A percentile compares a stretch with the other conserved stretches of the same genome.
Evolutionary conservation across 2,888 invertebrate genomes (phyloP).

Genomic region (Ethmia dodecea): DNA sequence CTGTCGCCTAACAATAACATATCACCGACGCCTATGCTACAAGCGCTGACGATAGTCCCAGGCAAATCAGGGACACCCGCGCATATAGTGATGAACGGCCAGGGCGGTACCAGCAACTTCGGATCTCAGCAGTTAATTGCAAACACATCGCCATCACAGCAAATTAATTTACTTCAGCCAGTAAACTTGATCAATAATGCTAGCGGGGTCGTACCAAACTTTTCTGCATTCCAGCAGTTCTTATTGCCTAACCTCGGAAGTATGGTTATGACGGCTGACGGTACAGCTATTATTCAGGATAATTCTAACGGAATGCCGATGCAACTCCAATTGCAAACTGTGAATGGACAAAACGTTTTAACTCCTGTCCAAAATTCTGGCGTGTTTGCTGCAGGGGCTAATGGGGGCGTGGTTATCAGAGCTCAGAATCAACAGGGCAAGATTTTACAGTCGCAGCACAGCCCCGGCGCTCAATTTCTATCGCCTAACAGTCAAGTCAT

Average conservation of each 20-base stretch:
- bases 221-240: conserved; percentile 89
- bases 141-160: conserved; percentile 72
- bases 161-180: conserved; percentile 88
- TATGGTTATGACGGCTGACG: conserved; percentile 90
- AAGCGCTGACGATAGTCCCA: conserved; percentile 86
- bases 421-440: conserved; percentile 85
- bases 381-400: conserved; percentile 80
- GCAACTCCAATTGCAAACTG: conserved; percentile 88
- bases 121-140: conserved; percentile 84
- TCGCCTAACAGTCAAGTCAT: conserved; percentile 87
- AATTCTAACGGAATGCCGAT: conserved; percentile 81
- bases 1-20: conserved; percentile 83
- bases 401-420: conserved; percentile 88
- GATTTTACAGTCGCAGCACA: conserved; percentile 82
- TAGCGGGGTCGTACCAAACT: conserved; percentile 84
- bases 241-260: conserved; percentile 89
- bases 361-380: conserved; percentile 83
- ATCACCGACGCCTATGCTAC: conserved; percentile 82
- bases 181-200: conserved; percentile 87
- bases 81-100: conserved; percentile 88
- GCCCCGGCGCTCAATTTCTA: conserved; percentile 83
- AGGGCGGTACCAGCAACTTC: conserved; percentile 77
- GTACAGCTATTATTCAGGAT: conserved; percentile 86
- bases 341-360: conserved; percentile 86
- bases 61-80: conserved; percentile 85